Conservation (phyloP, 2,888 invertebrate species). For the Axea sp. region DNA sequence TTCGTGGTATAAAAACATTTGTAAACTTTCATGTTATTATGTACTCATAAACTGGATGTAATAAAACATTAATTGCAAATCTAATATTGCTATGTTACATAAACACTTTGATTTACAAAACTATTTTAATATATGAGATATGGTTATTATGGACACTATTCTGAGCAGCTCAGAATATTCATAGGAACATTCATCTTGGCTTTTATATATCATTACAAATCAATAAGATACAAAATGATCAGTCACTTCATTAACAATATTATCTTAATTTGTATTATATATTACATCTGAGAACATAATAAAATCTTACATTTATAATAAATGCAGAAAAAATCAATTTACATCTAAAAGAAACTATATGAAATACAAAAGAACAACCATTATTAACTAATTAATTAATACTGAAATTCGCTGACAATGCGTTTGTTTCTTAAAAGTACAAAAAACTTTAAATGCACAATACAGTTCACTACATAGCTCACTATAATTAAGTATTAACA, state of each 20-base stretch:
- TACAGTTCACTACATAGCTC: too few relatives aligned
- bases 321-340: too few relatives aligned
- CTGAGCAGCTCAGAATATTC: slow-evolving; percentile 16
- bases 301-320: too few relatives aligned
- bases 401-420: neutral
- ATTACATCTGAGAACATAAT: neutral
- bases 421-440: too few relatives aligned
- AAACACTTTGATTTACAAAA: neutral
- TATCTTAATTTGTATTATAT: neutral
- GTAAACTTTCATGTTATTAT: slow-evolving; percentile 5
- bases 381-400: too few relatives aligned
- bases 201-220: neutral
- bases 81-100: neutral
- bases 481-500: slow-evolving; percentile 14
- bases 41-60: neutral
- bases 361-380: neutral
- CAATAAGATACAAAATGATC: slow-evolving; percentile 1
- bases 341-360: neutral
- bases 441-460: too few relatives aligned
- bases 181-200: slow-evolving; percentile 22
- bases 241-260: slow-evolving; percentile 7
- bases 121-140: slow-evolving; percentile 5
- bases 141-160: neutral
- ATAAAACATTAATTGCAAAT: slow-evolving; percentile 1
- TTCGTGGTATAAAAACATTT: too few relatives aligned